Percentiles rank a stretch among this genome's conserved stretches.
Conservation (phyloP, 2,797 vertebrate genomes). For the Coendou prehensilis region DNA sequence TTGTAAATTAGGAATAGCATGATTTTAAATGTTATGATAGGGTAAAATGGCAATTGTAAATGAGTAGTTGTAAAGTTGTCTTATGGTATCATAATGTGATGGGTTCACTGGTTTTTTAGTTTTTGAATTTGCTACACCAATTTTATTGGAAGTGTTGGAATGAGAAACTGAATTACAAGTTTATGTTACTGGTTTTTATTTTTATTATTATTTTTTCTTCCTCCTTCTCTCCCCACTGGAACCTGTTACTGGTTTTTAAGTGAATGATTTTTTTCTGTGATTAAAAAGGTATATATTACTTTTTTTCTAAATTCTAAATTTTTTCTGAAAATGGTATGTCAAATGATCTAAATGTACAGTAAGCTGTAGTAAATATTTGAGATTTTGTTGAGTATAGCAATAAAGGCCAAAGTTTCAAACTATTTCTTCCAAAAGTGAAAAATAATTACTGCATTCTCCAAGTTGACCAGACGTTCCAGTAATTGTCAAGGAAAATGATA, state of each 20-base stretch:
- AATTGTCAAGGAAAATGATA: constrained; percentile 60
- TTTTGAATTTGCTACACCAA: constrained; percentile 47
- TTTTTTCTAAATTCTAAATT: constrained; percentile 52
- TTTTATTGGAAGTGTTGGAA: constrained; percentile 55
- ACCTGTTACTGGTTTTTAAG: constrained; percentile 53
- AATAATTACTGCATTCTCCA: not conserved
- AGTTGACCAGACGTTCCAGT: not conserved
- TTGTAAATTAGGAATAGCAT: constrained; percentile 37
- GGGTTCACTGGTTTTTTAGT: constrained; percentile 31
- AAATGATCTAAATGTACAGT: not conserved
- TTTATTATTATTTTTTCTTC: constrained; percentile 34
- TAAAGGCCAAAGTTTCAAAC: constrained; percentile 58
- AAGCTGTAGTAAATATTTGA: constrained; percentile 13
- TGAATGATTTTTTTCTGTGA: constrained; percentile 42
- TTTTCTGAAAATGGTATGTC: constrained; percentile 61
- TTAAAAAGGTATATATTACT: constrained; percentile 8
- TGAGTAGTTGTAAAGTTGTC: constrained; percentile 14
- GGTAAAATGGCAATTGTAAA: not conserved
- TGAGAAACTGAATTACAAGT: constrained; percentile 52
- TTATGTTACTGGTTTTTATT: constrained; percentile 53
- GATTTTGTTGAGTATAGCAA: constrained; percentile 33
- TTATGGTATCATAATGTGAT: constrained; percentile 20
- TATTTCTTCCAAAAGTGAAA: constrained; percentile 70
- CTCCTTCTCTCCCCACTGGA: not conserved
- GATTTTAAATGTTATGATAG: constrained; percentile 52